Percentiles rank a stretch among this genome's conserved stretches.
These are phyloP conservation scores for Sclerodermus sp. DNA, from an alignment of 2,888 invertebrate species.

Conservation along the genomic window DNA sequence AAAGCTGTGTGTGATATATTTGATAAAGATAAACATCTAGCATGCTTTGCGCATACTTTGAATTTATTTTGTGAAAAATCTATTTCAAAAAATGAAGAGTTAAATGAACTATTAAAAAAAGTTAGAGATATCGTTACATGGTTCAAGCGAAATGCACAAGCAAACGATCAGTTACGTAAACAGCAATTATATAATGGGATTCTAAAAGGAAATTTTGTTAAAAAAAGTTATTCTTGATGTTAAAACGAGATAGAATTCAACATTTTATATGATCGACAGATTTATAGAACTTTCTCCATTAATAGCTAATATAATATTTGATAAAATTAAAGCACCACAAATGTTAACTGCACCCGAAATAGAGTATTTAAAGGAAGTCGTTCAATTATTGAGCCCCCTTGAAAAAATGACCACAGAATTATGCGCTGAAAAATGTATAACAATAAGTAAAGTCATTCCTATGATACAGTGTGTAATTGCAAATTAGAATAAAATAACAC, in stretches of 20 bases:
- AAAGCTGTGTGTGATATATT: not conserved
- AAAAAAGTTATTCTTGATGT: slow-evolving; percentile 20
- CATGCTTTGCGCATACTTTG: not conserved
- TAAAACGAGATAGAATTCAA: slow-evolving; percentile 26
- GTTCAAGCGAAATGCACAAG: slow-evolving; percentile 18
- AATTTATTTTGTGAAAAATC: not conserved
- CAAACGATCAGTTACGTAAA: slow-evolving; percentile 15
- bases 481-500: too few species aligned
- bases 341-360: too few species aligned
- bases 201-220: slow-evolving; percentile 1
- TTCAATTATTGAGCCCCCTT: too few species aligned
- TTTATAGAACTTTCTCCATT: slow-evolving; percentile 17
- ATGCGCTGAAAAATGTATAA: too few species aligned
- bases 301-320: too few species aligned
- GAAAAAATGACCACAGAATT: too few species aligned
- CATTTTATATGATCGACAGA: slow-evolving; percentile 21
- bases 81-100: not conserved
- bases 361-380: too few species aligned
- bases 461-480: too few species aligned
- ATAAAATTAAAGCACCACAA: too few species aligned
- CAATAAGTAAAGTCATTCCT: too few species aligned
- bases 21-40: not conserved
- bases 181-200: too few species aligned
- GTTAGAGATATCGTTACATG: slow-evolving; percentile 13
- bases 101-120: not conserved